Percentiles rank a stretch among this genome's conserved stretches.
These are phyloP conservation scores for Axea sp. DNA, from an alignment of 2,888 invertebrate genomes.

Conservation along the genomic window DNA sequence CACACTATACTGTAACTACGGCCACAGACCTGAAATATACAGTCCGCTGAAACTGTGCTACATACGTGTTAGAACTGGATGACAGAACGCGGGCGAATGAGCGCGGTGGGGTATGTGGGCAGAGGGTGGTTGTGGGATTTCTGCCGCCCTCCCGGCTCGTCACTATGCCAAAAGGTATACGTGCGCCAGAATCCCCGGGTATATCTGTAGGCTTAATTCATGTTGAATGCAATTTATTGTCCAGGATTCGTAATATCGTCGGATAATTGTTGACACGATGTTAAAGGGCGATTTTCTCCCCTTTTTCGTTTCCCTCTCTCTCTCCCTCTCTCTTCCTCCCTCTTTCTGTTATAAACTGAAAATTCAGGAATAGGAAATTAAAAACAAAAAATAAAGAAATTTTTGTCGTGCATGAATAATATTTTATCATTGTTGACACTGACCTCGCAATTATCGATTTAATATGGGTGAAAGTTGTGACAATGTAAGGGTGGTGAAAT, in stretches of 20 bases:
- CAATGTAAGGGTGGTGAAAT: conserved; percentile 46
- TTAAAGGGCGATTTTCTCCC: no score
- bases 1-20: conserved; percentile 74
- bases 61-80: conserved; percentile 57
- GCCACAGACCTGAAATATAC: conserved; percentile 76
- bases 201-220: conserved; percentile 57
- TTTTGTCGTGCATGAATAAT: conserved; percentile 23
- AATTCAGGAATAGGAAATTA: not conserved
- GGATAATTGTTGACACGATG: conserved; percentile 38
- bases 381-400: no score
- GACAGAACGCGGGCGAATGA: conserved; percentile 42
- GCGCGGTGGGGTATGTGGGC: conserved; percentile 12
- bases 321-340: no score
- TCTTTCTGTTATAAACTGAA: no score
- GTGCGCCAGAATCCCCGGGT: conserved; percentile 54
- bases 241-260: conserved; percentile 40
- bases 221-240: conserved; percentile 58
- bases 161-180: conserved; percentile 70
- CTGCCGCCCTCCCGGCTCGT: conserved; percentile 66
- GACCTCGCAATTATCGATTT: conserved; percentile 60
- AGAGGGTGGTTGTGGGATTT: conserved; percentile 55
- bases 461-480: conserved; percentile 57
- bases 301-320: no score
- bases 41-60: conserved; percentile 68
- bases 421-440: conserved; percentile 48